These are phyloP conservation scores for Phania funesta DNA, from an alignment of 2,888 invertebrate species.

Conservation along the genomic window DNA sequence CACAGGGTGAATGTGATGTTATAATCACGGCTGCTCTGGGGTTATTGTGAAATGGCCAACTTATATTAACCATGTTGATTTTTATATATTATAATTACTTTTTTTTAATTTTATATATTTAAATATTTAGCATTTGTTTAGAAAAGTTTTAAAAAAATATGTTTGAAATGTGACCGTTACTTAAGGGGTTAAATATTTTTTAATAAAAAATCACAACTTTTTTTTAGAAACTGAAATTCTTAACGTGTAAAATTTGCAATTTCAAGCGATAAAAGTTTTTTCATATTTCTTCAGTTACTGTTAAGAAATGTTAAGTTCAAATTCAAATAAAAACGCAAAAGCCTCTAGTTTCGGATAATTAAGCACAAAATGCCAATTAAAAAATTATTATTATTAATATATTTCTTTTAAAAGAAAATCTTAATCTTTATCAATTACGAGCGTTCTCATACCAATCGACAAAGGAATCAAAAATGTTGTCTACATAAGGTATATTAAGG, in stretches of 20 bases:
- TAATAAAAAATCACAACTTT: constrained; percentile 53
- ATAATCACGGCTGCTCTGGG: constrained; percentile 28
- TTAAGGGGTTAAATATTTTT: not conserved
- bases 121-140: constrained; percentile 39
- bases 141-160: constrained; percentile 7
- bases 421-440: no score
- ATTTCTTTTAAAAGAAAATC: no score
- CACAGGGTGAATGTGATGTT: constrained; percentile 26
- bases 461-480: no score
- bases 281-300: not conserved
- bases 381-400: constrained; percentile 61
- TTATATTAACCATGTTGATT: constrained; percentile 48
- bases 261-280: constrained; percentile 16
- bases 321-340: not conserved
- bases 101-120: constrained; percentile 7
- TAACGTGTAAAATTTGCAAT: not conserved
- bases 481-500: no score
- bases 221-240: constrained; percentile 45
- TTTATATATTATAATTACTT: not conserved
- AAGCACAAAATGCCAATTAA: constrained; percentile 59
- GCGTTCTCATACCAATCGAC: no score
- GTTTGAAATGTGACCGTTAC: not conserved
- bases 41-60: constrained; percentile 32
- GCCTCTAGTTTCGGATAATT: constrained; percentile 59
- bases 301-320: constrained; percentile 24